Conservation (phyloP, 2,888 invertebrate species). For the Leptothorax acervorum region DNA sequence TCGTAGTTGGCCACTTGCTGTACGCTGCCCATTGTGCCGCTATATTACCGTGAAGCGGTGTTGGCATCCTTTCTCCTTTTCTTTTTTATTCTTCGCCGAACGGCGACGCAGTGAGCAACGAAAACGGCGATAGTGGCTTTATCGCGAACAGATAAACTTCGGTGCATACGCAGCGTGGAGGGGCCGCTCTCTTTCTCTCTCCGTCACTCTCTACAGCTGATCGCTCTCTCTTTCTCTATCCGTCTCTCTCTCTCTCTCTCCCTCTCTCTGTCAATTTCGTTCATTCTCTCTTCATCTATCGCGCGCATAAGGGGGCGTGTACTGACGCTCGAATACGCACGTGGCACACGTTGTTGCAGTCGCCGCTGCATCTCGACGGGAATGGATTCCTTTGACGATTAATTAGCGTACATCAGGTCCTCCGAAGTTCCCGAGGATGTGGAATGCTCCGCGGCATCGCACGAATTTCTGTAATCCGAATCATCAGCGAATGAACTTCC, state of each 20-base stretch:
- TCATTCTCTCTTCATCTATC: conserved; percentile 23
- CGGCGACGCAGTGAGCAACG: conserved; percentile 42
- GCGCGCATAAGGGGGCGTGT: conserved; percentile 59
- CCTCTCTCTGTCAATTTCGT: neutral
- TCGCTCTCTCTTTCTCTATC: conserved; percentile 5
- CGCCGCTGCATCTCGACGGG: conserved; percentile 20
- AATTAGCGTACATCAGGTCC: neutral
- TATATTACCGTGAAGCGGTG: neutral
- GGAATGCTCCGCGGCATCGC: neutral
- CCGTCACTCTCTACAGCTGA: conserved; percentile 1
- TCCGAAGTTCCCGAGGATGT: neutral
- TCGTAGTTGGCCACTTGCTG: conserved; percentile 1
- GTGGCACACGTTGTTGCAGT: conserved; percentile 50
- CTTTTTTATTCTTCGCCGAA: neutral
- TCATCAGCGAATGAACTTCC: too few relatives aligned
- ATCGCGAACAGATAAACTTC: conserved; percentile 69
- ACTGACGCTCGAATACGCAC: conserved; percentile 59
- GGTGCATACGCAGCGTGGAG: conserved; percentile 39
- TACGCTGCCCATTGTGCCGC: neutral
- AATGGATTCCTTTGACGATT: neutral
- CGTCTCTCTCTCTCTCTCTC: neutral
- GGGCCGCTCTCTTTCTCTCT: neutral
- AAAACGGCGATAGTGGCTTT: conserved; percentile 67
- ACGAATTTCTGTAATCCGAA: conserved; percentile 6
- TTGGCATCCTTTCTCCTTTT: neutral